These are phyloP conservation scores for Pygmarrhopalites habei DNA, from an alignment of 1,140 invertebrate genomes.

Conservation along the genomic window DNA sequence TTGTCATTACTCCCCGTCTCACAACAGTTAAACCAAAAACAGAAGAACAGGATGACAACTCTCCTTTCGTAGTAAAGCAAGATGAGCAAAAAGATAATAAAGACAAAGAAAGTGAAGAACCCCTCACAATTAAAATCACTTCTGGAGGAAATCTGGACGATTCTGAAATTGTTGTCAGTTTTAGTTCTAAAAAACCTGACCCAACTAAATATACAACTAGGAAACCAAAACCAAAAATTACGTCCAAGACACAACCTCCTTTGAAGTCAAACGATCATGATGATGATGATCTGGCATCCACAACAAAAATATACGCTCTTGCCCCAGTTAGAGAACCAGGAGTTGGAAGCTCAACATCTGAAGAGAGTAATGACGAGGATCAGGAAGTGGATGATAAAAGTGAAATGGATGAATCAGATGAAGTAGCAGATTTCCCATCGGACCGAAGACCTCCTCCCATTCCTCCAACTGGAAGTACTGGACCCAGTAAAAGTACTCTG, in stretches of 20 bases:
- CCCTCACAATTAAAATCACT: not conserved
- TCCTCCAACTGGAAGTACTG: not conserved
- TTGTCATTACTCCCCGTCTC: too few relatives aligned
- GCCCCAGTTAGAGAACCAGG: constrained; percentile 3
- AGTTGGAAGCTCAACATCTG: not conserved
- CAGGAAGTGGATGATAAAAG: constrained; percentile 16
- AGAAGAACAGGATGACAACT: not conserved
- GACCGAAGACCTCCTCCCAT: not conserved
- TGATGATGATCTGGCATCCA: constrained; percentile 1
- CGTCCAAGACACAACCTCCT: constrained; percentile 7
- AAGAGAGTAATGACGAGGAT: not conserved
- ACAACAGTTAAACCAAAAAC: not conserved
- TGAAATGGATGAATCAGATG: constrained; percentile 13
- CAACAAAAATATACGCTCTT: constrained; percentile 7
- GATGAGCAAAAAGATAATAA: constrained; percentile 13
- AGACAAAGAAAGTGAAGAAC: constrained; percentile 8
- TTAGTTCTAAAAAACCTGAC: not conserved
- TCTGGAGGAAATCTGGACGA: not conserved
- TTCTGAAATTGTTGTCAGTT: not conserved
- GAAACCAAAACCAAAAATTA: constrained; percentile 2
- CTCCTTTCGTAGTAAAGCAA: not conserved
- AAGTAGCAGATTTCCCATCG: not conserved
- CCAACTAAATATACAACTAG: not conserved
- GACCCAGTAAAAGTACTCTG: constrained; percentile 24
- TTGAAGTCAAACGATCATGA: not conserved